These are phyloP conservation scores for Brachyalestes nurse DNA, from an alignment of 2,797 vertebrate genomes.

Conservation along the genomic window DNA sequence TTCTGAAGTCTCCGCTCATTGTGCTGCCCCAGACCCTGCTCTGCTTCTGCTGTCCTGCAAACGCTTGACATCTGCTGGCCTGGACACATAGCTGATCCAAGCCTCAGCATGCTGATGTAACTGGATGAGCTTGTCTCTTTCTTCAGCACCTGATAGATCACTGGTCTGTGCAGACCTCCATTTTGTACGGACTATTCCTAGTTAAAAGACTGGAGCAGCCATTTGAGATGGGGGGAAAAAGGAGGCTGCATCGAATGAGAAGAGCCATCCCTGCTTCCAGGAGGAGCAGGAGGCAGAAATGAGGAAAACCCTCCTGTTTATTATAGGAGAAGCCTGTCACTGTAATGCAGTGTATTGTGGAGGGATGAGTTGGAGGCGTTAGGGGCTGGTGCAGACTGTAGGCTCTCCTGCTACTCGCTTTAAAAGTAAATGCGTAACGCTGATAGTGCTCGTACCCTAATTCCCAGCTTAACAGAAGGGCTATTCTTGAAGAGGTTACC, in stretches of 20 bases:
- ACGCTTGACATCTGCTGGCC: slow-evolving; percentile 6
- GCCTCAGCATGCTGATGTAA: slow-evolving; percentile 40
- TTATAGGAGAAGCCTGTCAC: neutral
- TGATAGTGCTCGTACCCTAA: slow-evolving; percentile 34
- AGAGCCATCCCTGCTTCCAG: neutral
- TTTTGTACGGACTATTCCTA: slow-evolving; percentile 57
- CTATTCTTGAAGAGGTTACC: slow-evolving; percentile 40
- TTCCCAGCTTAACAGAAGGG: slow-evolving; percentile 42
- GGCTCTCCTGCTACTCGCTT: slow-evolving; percentile 6
- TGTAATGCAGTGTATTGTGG: neutral
- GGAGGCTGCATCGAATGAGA: neutral
- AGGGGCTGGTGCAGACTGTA: neutral
- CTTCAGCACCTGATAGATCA: slow-evolving; percentile 21
- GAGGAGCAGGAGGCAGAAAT: neutral
- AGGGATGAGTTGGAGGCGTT: no score
- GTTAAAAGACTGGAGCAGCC: slow-evolving; percentile 57
- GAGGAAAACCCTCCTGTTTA: neutral
- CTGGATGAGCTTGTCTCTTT: slow-evolving; percentile 16
- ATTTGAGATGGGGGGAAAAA: slow-evolving; percentile 48
- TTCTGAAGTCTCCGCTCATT: slow-evolving; percentile 18
- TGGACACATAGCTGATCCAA: slow-evolving; percentile 11
- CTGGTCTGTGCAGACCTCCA: slow-evolving; percentile 54
- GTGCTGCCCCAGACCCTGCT: slow-evolving; percentile 25
- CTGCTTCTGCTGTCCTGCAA: slow-evolving; percentile 20
- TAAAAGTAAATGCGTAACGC: neutral